phyloP scores from a whole-genome alignment of 2,888 invertebrate genomes.

The Ormyrus nitidulus region DNA sequence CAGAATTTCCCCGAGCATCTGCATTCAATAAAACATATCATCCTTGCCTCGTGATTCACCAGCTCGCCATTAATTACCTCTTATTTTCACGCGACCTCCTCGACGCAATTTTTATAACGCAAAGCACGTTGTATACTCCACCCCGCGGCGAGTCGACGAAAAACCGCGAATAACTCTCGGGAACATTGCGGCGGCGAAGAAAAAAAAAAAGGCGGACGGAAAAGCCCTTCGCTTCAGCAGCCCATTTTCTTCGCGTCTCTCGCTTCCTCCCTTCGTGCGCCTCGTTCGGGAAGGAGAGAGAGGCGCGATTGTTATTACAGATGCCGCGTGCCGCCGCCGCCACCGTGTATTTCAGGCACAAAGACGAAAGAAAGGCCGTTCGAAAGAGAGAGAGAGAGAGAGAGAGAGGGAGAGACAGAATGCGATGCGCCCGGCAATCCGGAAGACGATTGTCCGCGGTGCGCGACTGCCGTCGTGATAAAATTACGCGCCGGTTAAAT shows the following conservation, averaged over 20 bases:
- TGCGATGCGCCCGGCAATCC: conserved; percentile 59
- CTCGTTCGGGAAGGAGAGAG: conserved; percentile 45
- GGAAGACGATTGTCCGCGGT: conserved; percentile 61
- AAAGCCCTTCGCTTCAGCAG: background rate
- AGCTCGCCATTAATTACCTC: too few relatives aligned
- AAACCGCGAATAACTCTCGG: too few relatives aligned
- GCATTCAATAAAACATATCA: background rate
- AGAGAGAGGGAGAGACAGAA: conserved; percentile 1
- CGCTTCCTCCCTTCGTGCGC: background rate
- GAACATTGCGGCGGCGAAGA: too few relatives aligned
- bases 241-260: background rate
- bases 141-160: too few relatives aligned
- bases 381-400: conserved; percentile 8
- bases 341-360: conserved; percentile 72
- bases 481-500: conserved; percentile 1
- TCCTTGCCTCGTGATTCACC: too few relatives aligned
- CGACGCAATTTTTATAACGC: too few relatives aligned
- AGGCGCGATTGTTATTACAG: conserved; percentile 71
- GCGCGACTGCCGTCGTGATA: background rate
- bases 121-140: too few relatives aligned
- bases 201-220: too few relatives aligned
- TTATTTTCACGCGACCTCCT: too few relatives aligned
- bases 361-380: conserved; percentile 62
- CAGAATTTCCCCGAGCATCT: background rate
- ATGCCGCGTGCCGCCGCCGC: conserved; percentile 66